Evolutionary conservation across 2,888 invertebrate species (phyloP).

Genomic region (Campoletis raptor): DNA sequence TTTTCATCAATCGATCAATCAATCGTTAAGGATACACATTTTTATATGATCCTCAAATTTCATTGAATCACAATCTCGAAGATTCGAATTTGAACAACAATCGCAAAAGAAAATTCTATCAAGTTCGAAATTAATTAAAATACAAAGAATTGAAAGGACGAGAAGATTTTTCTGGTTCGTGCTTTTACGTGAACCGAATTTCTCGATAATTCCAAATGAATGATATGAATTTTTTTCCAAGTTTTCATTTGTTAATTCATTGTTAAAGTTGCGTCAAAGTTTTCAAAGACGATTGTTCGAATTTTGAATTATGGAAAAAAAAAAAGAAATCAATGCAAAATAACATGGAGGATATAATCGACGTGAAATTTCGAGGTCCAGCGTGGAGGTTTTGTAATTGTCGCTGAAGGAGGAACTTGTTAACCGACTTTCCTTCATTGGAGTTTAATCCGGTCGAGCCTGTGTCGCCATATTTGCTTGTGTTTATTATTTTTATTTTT

Average conservation of each 20-base stretch:
- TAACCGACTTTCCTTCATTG: conserved; percentile 65
- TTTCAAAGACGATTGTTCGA: neutral
- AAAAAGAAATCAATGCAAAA: neutral
- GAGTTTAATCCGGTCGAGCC: conserved; percentile 35
- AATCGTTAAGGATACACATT: neutral
- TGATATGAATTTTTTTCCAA: neutral
- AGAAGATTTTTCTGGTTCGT: too few relatives aligned
- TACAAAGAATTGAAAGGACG: too few relatives aligned
- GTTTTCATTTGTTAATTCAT: neutral
- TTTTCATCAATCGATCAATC: neutral
- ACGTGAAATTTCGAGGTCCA: conserved; percentile 7
- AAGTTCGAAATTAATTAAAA: too few relatives aligned
- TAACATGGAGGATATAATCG: neutral
- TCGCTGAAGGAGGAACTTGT: conserved; percentile 51
- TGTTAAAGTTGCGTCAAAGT: neutral
- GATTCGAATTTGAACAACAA: neutral
- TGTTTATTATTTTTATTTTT: neutral
- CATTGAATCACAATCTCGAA: neutral
- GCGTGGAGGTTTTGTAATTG: conserved; percentile 57
- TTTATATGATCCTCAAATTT: too few relatives aligned
- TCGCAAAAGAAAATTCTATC: neutral
- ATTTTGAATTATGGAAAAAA: neutral
- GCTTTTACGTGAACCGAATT: too few relatives aligned
- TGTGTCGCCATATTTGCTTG: conserved; percentile 26
- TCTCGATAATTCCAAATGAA: neutral